Base-by-base conservation (phyloP, 2,888 invertebrate species). In the Lucinisca nassula region DNA sequence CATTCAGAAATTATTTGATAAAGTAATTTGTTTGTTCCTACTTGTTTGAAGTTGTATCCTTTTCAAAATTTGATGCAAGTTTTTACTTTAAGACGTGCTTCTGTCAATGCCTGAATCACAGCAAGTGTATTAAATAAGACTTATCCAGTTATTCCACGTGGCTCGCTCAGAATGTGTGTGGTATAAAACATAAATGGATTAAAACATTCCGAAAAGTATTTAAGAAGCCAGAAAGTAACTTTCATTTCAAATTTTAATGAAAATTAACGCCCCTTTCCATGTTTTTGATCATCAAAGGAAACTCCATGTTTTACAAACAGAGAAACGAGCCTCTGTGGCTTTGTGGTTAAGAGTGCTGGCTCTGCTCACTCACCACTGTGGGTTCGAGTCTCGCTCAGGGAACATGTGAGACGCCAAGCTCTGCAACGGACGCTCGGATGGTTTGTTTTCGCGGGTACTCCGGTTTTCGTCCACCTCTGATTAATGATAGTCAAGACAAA, bases 61-160 rank as follows among this genome's bases (percentile, higher is more conserved):
- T 67, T 67, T 67, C 67, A 67, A 67, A 67, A 35, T 21, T 67
- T 67, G 67, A 67, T 67, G 67, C 67, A 67, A 67, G n/a, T 32
- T 67, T 67, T 67, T 67, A 67, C 21, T 67, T 35, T 35, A 67
- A 58, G 24, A 67, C 67, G 67, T 67, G 67, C 32, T 67, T 30
- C 67, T 21, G 2, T 67, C 67, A 67, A 67, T 35, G 17, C 2
- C 67, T 67, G 67, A 35, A 67, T 67, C 67, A 67, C 35, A 35
- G 67, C 12, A 8, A 67, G 67, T 67, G 67, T 67, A 67, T 67
- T 32, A 67, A 67, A 67, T 67, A 67, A 67, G 67, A n/a, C n/a
- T 67, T 67, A 67, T 67, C 67, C 67, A 35, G 32, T 67, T 67
- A 67, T 67, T 67, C 67, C 67, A 67, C 67, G 2, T 35, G 24